phyloP scores from a whole-genome alignment of 2,888 invertebrate genomes.

The Orchesellides sinensis region DNA sequence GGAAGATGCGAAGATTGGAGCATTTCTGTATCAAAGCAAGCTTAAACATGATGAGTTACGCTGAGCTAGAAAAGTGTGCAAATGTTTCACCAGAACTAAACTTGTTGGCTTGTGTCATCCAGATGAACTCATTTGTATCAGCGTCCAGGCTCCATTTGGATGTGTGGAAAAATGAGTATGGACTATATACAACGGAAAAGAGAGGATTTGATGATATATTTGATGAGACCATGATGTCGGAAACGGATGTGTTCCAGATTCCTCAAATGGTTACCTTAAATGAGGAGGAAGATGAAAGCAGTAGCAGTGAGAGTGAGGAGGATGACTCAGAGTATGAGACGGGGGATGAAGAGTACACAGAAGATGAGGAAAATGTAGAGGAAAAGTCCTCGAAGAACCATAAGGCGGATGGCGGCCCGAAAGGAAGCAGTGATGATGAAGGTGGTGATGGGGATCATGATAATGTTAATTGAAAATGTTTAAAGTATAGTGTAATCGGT shows the following conservation, averaged over 20 bases:
- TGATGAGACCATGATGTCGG: neutral
- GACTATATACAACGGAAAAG: slow-evolving; percentile 13
- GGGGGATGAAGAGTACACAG: neutral
- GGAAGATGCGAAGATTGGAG: slow-evolving; percentile 1
- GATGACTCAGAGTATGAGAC: neutral
- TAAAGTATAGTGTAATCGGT: no score
- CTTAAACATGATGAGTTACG: slow-evolving; percentile 42
- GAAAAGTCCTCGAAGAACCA: neutral
- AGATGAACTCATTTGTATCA: slow-evolving; percentile 37
- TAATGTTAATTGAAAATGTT: no score
- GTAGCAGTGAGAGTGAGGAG: slow-evolving; percentile 2
- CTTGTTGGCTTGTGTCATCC: slow-evolving; percentile 30
- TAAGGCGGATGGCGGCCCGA: neutral
- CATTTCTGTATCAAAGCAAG: slow-evolving; percentile 46
- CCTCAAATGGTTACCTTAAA: slow-evolving; percentile 6
- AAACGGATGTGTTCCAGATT: slow-evolving; percentile 32
- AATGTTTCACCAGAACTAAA: neutral
- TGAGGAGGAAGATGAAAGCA: slow-evolving; percentile 34
- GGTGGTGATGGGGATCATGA: neutral
- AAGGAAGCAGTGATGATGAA: neutral
- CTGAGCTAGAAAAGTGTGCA: slow-evolving; percentile 10
- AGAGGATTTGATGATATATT: neutral
- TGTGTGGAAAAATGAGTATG: slow-evolving; percentile 29
- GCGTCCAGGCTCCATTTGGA: slow-evolving; percentile 35
- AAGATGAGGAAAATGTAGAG: slow-evolving; percentile 11